Base-by-base conservation (phyloP, 2,888 invertebrate genomes). In the Ligdia adustata region DNA sequence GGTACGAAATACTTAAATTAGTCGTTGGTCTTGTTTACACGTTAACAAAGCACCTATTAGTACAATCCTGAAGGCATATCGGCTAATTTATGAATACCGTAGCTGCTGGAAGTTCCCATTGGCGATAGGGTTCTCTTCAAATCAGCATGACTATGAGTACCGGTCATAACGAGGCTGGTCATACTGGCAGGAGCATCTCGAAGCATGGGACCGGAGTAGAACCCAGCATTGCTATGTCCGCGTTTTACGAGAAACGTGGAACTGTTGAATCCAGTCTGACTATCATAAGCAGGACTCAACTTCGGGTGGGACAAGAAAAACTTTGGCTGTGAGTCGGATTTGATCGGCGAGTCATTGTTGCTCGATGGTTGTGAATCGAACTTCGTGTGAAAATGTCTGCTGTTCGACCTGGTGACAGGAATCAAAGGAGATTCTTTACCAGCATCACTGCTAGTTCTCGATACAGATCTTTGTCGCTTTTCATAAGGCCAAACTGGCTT, bases 61-160 rank as follows among this genome's bases (percentile, higher is more conserved):
- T 95, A 95, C 53, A 95, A 81, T 43, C 95, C 95, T 29, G 94
- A 95, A 55, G 94, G 94, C 80, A 94, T 92, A 72, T 95, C 94
- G 3, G 94, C 94, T 5, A 95, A 90, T 86, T 94, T 94, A 41
- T 92, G 91, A 20, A 85, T 74, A 15, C 93, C 91, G 48, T 79
- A 83, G 54, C 64, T 77, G 52, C 72, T 81, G 2, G 81, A 79
- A 27, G 64, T 55, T 3, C 83, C 84, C 48, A 81, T 76, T 0
- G 86, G 85, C 0, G 89, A 87, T 4, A 90, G 55, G 2, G 82
- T 84, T 56, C 87, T 79, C 55, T 90, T 88, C 41, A 88, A 68
- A 62, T 91, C 91, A 9, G 82, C 78, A 32, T 87, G 90, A 37
- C 87, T 83, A 37, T 86, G 85, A 1, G 88, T 82, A 5, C 89